Evolutionary conservation across 2,113 vertebrate species (phyloP).

Genomic region (Cricetomys ansorgei): DNA sequence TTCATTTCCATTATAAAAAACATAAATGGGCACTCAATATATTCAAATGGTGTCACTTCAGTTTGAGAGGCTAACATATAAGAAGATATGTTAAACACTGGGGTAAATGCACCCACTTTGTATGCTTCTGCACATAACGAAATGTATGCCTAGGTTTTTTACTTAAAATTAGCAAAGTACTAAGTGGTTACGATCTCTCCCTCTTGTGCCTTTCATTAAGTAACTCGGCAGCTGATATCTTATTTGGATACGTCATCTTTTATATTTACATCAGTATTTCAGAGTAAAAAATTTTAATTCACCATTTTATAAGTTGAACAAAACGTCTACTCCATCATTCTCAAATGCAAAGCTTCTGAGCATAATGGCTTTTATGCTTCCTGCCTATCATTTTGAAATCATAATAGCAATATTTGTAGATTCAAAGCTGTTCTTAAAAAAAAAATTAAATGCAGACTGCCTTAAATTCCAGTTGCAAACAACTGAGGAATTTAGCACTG

Average conservation of each 20-base stretch:
- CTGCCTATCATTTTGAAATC: constrained; percentile 56
- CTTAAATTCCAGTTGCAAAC: constrained; percentile 55
- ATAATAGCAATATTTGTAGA: constrained; percentile 49
- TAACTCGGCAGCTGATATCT: neutral
- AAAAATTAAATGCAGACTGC: constrained; percentile 30
- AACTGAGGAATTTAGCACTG: constrained; percentile 62
- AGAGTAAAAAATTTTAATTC: constrained; percentile 37
- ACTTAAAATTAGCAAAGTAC: constrained; percentile 32
- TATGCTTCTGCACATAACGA: neutral
- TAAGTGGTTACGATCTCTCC: neutral
- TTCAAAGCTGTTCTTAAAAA: constrained; percentile 61
- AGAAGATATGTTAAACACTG: neutral
- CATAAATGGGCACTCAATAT: constrained; percentile 15
- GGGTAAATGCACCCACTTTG: neutral
- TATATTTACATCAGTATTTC: constrained; percentile 8
- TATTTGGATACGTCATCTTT: neutral
- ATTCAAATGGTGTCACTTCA: neutral
- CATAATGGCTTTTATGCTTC: neutral
- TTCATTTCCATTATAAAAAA: constrained; percentile 48
- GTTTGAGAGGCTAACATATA: constrained; percentile 34
- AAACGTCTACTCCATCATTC: constrained; percentile 1
- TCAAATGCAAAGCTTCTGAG: constrained; percentile 32
- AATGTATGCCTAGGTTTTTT: neutral
- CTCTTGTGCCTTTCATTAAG: constrained; percentile 12
- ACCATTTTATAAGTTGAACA: constrained; percentile 41